Conservation (phyloP, 2,113 vertebrate genomes). For the Perca flavescens region DNA sequence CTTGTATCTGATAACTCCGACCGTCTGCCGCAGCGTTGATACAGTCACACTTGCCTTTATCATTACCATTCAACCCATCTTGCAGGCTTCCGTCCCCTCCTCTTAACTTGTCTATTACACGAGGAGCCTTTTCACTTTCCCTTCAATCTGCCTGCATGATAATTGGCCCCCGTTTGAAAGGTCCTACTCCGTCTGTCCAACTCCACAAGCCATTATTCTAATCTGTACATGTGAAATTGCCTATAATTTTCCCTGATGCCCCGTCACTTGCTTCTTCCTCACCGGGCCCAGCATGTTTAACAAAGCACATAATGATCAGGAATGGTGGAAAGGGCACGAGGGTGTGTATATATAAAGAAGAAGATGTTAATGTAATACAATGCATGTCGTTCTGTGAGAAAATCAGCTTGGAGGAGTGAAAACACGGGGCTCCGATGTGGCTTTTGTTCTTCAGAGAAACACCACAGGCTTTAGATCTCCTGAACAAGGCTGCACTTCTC, state of each 20-base stretch:
- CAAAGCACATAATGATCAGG: constrained; percentile 78
- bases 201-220: constrained; percentile 85
- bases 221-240: constrained; percentile 89
- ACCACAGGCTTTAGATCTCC: constrained; percentile 29
- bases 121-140: constrained; percentile 73
- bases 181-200: constrained; percentile 83
- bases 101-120: constrained; percentile 63
- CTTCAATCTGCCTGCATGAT: constrained; percentile 78
- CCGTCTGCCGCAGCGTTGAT: constrained; percentile 60
- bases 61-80: constrained; percentile 63
- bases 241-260: constrained; percentile 87
- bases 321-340: constrained; percentile 65
- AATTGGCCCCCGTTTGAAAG: constrained; percentile 84
- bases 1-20: constrained; percentile 66
- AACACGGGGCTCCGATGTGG: constrained; percentile 41
- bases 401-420: constrained; percentile 55
- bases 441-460: constrained; percentile 59
- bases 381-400: constrained; percentile 58
- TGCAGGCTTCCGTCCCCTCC: constrained; percentile 46
- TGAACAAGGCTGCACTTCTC: constrained; percentile 40
- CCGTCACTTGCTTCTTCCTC: constrained; percentile 75
- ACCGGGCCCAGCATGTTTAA: constrained; percentile 72
- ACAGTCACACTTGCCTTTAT: constrained; percentile 64
- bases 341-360: constrained; percentile 59
- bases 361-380: constrained; percentile 70